phyloP scores from a whole-genome alignment of 2,888 invertebrate genomes.

The Aphidoletes aphidimyza region DNA sequence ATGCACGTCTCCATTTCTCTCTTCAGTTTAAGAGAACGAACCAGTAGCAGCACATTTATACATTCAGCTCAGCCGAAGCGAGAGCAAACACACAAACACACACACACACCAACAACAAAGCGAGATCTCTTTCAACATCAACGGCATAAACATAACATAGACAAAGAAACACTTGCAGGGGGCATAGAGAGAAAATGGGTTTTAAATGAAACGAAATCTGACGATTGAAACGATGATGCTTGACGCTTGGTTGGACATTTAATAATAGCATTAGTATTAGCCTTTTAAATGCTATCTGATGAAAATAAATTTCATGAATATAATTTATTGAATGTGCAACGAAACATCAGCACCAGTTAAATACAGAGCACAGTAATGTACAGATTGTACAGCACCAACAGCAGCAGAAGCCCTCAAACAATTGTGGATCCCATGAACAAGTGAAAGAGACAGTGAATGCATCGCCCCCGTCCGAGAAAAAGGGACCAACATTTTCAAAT shows the following conservation, averaged over 20 bases:
- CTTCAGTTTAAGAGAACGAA: background rate
- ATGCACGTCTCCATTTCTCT: constrained; percentile 15
- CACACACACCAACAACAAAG: background rate
- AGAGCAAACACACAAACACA: background rate
- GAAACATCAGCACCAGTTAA: background rate
- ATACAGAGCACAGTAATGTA: background rate
- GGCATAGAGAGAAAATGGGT: background rate
- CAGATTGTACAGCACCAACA: background rate
- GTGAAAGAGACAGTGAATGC: too few relatives aligned
- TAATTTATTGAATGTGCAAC: constrained; percentile 29
- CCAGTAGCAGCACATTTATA: background rate
- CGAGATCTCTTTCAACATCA: too few relatives aligned
- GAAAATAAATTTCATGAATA: constrained; percentile 42
- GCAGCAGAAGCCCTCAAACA: background rate
- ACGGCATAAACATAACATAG: too few relatives aligned
- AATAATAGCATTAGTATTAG: constrained; percentile 52
- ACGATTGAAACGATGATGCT: constrained; percentile 50
- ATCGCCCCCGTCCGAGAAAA: too few relatives aligned
- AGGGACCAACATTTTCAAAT: constrained; percentile 1
- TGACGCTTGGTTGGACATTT: constrained; percentile 50
- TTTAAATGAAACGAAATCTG: background rate
- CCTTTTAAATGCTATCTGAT: constrained; percentile 52
- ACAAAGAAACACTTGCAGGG: background rate
- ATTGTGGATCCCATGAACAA: too few relatives aligned
- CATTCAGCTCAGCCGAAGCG: too few relatives aligned